Evolutionary conservation across 2,113 vertebrate genomes (phyloP).

Genomic region (Sylvilagus bachmani): DNA sequence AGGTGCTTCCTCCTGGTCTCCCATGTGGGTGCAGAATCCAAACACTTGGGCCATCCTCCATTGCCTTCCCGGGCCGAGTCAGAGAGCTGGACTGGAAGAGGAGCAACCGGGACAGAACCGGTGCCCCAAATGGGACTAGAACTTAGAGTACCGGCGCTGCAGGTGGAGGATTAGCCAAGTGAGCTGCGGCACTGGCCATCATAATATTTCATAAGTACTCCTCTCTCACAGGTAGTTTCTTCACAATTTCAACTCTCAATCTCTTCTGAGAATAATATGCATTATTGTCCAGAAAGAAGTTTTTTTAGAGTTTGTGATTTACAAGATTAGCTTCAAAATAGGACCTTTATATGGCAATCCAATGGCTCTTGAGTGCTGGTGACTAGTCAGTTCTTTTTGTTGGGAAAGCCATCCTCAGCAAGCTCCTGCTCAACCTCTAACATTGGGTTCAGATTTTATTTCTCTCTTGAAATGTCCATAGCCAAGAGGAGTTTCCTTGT

Average conservation of each 20-base stretch:
- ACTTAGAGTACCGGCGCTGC: too few species aligned
- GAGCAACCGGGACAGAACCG: too few species aligned
- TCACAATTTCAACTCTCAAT: not conserved
- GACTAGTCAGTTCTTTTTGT: not conserved
- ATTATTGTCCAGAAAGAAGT: conserved; percentile 18
- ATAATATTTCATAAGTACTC: conserved; percentile 10
- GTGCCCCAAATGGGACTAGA: too few species aligned
- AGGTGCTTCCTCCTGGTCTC: too few species aligned
- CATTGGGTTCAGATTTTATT: not conserved
- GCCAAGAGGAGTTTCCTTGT: not conserved
- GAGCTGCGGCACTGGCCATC: too few species aligned
- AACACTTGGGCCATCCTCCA: too few species aligned
- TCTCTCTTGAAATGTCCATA: not conserved
- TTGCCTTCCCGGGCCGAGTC: too few species aligned
- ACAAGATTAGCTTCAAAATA: conserved; percentile 3
- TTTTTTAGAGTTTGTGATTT: conserved; percentile 3
- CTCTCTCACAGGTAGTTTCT: not conserved
- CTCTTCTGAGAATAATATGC: not conserved
- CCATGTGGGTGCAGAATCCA: too few species aligned
- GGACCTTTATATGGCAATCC: not conserved
- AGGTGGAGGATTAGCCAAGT: too few species aligned
- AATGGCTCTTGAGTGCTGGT: not conserved
- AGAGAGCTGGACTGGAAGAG: too few species aligned
- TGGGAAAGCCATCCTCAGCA: not conserved
- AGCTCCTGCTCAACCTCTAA: not conserved